These are phyloP conservation scores for Pelodytes ibericus DNA, from an alignment of 2,797 vertebrate species.

Conservation along the genomic window DNA sequence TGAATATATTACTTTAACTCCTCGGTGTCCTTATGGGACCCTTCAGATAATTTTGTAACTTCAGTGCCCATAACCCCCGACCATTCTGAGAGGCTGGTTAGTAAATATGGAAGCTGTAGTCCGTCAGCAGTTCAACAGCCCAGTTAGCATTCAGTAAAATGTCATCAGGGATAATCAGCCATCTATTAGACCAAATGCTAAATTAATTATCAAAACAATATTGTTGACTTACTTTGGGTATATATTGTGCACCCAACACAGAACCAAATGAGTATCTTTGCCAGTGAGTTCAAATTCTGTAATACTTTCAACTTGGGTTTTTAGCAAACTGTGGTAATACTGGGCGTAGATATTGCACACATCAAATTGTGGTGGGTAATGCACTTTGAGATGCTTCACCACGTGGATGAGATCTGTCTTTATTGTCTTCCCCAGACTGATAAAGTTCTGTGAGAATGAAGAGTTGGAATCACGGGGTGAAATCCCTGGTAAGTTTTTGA, in stretches of 20 bases:
- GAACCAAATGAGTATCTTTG: conserved; percentile 78
- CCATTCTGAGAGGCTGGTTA: no score
- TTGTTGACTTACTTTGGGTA: conserved; percentile 82
- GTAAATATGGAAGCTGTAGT: no score
- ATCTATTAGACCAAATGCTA: no score
- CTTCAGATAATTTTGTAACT: no score
- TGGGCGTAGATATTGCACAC: conserved; percentile 78
- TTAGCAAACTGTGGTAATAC: conserved; percentile 80
- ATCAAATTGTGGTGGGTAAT: conserved; percentile 78
- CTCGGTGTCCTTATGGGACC: no score
- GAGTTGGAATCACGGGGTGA: conserved; percentile 64
- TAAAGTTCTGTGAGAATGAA: conserved; percentile 70
- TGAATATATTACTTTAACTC: no score
- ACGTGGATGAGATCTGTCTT: conserved; percentile 80
- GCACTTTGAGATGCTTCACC: conserved; percentile 69
- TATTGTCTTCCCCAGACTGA: conserved; percentile 76
- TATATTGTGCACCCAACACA: conserved; percentile 78
- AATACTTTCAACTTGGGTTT: conserved; percentile 65
- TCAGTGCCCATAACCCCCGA: no score
- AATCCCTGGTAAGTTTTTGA: conserved; percentile 55
- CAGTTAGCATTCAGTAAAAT: no score
- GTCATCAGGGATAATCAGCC: no score
- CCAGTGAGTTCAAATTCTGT: conserved; percentile 66
- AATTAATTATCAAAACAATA: neutral
- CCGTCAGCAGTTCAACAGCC: no score